Percentiles rank a stretch among this genome's conserved stretches.
Conservation (phyloP, 1,140 invertebrate species). For the Schlechtendalia chinensis region DNA sequence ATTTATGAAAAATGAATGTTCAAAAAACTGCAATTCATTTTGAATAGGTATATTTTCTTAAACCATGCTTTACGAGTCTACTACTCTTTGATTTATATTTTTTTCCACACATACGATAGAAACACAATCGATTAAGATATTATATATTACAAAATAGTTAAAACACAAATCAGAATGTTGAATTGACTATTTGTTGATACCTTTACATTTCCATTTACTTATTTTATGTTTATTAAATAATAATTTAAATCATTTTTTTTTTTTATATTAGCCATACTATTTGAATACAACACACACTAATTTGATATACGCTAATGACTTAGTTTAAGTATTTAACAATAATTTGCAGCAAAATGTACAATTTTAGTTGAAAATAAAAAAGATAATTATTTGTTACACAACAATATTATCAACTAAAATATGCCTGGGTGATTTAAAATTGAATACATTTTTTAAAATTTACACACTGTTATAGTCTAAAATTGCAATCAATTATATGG, state of each 20-base stretch:
- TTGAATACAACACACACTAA: neutral
- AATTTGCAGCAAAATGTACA: neutral
- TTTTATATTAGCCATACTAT: neutral
- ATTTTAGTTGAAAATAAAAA: neutral
- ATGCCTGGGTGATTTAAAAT: neutral
- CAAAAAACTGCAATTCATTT: too few species aligned
- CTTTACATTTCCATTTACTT: neutral
- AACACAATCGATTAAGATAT: neutral
- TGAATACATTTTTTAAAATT: neutral
- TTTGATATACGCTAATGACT: slow-evolving; percentile 32
- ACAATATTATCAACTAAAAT: neutral
- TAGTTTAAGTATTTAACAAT: neutral
- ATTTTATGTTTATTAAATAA: neutral
- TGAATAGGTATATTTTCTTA: too few species aligned
- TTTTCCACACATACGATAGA: neutral
- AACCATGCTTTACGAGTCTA: too few species aligned
- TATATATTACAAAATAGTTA: neutral
- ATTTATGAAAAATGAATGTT: neutral
- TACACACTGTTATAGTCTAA: neutral
- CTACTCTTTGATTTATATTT: neutral
- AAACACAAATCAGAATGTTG: slow-evolving; percentile 4
- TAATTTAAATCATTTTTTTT: neutral
- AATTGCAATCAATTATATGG: neutral
- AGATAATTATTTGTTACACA: neutral
- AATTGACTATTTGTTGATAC: neutral